A percentile compares a stretch with the other conserved stretches of the same genome.
phyloP scores from a whole-genome alignment of 1,140 invertebrate genomes.

The Pseudomyrmex sp. region DNA sequence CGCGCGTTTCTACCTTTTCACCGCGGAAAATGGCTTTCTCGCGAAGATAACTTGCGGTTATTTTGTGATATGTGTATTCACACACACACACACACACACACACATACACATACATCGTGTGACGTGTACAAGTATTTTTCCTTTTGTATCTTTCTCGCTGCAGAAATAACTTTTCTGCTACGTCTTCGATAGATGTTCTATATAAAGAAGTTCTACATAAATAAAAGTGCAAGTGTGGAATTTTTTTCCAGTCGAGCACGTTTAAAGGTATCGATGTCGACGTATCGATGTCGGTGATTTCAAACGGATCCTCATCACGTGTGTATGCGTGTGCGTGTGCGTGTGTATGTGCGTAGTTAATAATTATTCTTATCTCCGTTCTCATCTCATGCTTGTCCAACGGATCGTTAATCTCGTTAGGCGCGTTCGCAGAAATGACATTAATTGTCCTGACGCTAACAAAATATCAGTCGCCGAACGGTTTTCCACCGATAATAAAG shows the following conservation, averaged over 20 bases:
- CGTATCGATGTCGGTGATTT: no score
- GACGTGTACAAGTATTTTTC: neutral
- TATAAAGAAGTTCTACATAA: no score
- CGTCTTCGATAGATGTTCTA: no score
- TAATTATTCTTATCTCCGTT: neutral
- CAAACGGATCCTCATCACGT: no score
- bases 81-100: no score
- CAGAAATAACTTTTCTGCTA: neutral
- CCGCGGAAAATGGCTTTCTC: slow-evolving; percentile 31
- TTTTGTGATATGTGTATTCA: neutral
- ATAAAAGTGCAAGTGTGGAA: neutral
- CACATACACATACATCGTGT: neutral
- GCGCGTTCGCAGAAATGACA: slow-evolving; percentile 45
- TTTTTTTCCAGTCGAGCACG: neutral
- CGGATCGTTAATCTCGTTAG: slow-evolving; percentile 41
- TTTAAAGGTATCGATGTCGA: no score
- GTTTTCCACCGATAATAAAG: slow-evolving; percentile 67
- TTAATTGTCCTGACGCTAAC: slow-evolving; percentile 61
- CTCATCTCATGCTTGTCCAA: slow-evolving; percentile 1
- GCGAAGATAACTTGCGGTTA: slow-evolving; percentile 31
- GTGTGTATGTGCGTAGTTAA: neutral
- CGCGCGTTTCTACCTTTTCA: slow-evolving; percentile 27
- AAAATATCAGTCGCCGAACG: slow-evolving; percentile 57
- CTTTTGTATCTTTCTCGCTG: neutral
- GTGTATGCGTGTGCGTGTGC: no score